Evolutionary conservation across 2,888 invertebrate genomes (phyloP).

Genomic region (Spodoptera picta): DNA sequence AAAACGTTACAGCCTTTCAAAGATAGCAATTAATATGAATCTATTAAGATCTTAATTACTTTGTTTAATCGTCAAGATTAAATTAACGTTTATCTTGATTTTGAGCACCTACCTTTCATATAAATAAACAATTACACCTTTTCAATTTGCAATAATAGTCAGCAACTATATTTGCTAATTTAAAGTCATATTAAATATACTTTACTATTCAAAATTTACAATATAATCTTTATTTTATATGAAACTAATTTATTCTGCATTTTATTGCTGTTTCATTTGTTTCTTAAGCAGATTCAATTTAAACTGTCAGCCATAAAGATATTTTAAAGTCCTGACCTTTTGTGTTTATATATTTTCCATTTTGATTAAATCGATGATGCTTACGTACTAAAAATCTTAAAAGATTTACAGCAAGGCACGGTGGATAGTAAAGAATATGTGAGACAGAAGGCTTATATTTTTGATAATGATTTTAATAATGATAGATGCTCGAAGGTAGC

Average conservation of each 20-base stretch:
- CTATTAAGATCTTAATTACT: conserved; percentile 36
- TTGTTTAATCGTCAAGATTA: conserved; percentile 35
- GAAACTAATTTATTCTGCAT: conserved; percentile 17
- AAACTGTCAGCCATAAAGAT: conserved; percentile 2
- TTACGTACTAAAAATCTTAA: neutral
- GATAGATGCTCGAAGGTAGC: too few species aligned
- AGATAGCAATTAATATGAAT: conserved; percentile 34
- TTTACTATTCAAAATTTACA: conserved; percentile 9
- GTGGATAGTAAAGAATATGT: too few species aligned
- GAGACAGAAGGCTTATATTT: too few species aligned
- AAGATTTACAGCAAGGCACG: neutral
- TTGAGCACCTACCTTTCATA: conserved; percentile 10
- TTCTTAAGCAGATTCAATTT: conserved; percentile 28
- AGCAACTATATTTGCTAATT: conserved; percentile 13
- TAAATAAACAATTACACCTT: conserved; percentile 32
- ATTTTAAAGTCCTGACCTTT: too few species aligned
- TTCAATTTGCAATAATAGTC: conserved; percentile 43
- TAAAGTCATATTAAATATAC: conserved; percentile 31
- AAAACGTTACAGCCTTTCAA: conserved; percentile 42
- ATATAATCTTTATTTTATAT: conserved; percentile 22
- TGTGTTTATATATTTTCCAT: too few species aligned
- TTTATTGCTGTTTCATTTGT: conserved; percentile 35
- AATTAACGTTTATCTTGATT: conserved; percentile 36
- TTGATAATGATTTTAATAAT: too few species aligned
- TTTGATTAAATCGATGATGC: neutral